phyloP scores from a whole-genome alignment of 2,113 vertebrate genomes.

The Neogale vison region DNA sequence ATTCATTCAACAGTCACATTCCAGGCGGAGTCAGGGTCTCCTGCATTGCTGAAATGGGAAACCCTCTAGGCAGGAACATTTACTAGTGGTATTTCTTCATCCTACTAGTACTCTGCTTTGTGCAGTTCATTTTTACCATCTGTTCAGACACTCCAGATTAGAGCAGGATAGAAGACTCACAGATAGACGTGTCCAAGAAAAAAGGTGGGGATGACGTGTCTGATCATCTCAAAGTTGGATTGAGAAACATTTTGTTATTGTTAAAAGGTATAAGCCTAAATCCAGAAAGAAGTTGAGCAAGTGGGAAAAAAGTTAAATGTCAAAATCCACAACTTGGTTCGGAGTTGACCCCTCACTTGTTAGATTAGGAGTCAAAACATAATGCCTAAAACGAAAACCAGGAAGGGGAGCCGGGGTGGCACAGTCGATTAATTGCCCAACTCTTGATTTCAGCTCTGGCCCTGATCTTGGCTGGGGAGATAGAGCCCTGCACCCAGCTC shows the following conservation, averaged over 20 bases:
- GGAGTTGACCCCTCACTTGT: background rate
- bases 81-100: background rate
- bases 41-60: background rate
- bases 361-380: background rate
- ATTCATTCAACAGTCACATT: background rate
- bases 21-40: background rate
- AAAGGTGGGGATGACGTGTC: background rate
- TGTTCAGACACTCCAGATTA: background rate
- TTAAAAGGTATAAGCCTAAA: background rate
- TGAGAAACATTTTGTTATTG: slow-evolving; percentile 1
- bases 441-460: background rate
- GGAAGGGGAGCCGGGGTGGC: background rate
- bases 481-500: background rate
- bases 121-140: background rate
- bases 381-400: background rate
- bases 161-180: background rate
- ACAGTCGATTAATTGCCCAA: background rate
- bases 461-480: background rate
- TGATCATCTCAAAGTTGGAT: background rate
- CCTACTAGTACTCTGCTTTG: background rate
- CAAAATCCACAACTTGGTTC: background rate
- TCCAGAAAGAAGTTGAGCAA: background rate
- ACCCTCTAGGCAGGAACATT: background rate
- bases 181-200: background rate
- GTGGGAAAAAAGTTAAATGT: background rate